Percentiles rank a stretch among this genome's conserved stretches.
Conservation (phyloP, 2,113 vertebrate genomes). For the Ochotona princeps region DNA sequence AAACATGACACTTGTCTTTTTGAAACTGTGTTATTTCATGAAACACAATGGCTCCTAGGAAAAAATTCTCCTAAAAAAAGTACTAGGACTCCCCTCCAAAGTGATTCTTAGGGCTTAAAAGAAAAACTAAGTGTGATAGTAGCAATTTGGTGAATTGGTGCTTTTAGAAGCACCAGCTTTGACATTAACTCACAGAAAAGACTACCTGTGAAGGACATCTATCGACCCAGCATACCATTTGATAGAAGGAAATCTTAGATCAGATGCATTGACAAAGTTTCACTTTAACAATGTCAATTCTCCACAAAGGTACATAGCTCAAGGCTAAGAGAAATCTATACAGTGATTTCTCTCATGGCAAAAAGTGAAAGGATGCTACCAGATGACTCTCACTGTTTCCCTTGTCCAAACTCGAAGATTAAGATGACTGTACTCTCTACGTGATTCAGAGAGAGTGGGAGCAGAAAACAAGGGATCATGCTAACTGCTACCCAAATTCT, state of each 20-base stretch:
- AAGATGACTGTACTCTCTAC: not conserved
- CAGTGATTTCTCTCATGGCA: not conserved
- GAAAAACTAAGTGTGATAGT: not conserved
- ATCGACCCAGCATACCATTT: not conserved
- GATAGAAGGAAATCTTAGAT: not conserved
- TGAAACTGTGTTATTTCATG: no score
- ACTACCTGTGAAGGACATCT: no score
- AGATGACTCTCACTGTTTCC: not conserved
- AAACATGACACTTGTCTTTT: no score
- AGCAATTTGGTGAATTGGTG: not conserved
- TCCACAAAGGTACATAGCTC: not conserved
- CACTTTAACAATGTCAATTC: not conserved
- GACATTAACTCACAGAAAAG: no score
- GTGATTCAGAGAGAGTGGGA: not conserved
- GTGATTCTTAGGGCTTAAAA: not conserved
- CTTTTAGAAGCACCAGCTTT: not conserved
- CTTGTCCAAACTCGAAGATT: not conserved
- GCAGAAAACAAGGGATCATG: not conserved
- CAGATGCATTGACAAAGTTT: not conserved
- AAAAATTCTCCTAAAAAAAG: not conserved
- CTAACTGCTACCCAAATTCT: not conserved
- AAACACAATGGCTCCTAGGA: not conserved
- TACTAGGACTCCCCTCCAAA: not conserved
- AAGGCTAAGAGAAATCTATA: not conserved
- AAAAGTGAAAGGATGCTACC: not conserved